Conservation (phyloP, 2,888 invertebrate genomes). For the Drosophila neoperkinsi region DNA sequence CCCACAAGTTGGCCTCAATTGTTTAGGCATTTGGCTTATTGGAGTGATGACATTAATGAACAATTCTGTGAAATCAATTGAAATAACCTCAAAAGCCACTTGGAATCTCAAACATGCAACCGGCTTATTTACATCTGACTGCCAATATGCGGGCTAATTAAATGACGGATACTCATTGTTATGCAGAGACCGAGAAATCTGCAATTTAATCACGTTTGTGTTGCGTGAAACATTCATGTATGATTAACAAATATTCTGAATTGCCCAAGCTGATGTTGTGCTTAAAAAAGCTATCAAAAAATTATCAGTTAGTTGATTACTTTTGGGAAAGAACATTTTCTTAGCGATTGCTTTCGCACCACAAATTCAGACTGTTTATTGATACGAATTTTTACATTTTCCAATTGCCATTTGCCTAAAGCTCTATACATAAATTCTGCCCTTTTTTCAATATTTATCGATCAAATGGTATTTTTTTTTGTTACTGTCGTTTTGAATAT, state of each 20-base stretch:
- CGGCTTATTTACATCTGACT: background rate
- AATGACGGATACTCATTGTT: background rate
- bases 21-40: background rate
- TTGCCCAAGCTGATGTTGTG: background rate
- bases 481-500: constrained; percentile 11
- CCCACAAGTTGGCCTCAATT: background rate
- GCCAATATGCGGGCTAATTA: constrained; percentile 2
- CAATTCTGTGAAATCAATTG: background rate
- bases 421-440: constrained; percentile 39
- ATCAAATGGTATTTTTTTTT: constrained; percentile 34
- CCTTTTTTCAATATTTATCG: constrained; percentile 53
- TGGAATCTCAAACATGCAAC: background rate
- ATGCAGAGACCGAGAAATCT: background rate
- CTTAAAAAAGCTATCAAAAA: background rate
- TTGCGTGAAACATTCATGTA: background rate
- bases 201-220: background rate
- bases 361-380: constrained; percentile 5
- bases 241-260: background rate
- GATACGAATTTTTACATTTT: constrained; percentile 26
- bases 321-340: background rate
- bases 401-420: constrained; percentile 44
- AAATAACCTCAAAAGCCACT: constrained; percentile 8
- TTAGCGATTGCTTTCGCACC: background rate
- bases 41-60: background rate
- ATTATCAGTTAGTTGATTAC: constrained; percentile 1